A percentile compares a stretch with the other conserved stretches of the same genome.
Evolutionary conservation across 2,797 vertebrate genomes (phyloP).

Genomic region (Cygnus olor): DNA sequence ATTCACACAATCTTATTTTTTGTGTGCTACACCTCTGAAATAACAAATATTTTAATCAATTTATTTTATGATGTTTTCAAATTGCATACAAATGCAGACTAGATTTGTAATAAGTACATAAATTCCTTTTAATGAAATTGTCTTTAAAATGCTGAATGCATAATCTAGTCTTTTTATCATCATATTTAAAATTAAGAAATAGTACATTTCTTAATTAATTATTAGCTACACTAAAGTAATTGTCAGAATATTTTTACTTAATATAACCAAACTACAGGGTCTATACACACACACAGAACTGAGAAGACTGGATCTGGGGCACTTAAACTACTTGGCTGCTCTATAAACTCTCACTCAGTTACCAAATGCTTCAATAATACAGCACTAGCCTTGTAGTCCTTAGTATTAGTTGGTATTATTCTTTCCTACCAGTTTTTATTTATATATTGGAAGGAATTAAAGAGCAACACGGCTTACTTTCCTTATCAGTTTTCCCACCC

Average conservation of each 20-base stretch:
- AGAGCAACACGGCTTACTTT: background rate
- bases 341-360: background rate
- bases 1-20: background rate
- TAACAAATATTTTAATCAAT: constrained; percentile 3
- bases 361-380: background rate
- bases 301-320: background rate
- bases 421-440: background rate
- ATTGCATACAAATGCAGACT: background rate
- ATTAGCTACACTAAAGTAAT: background rate
- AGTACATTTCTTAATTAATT: background rate
- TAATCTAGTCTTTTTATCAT: background rate
- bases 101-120: background rate
- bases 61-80: background rate
- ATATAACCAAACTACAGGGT: background rate
- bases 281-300: background rate
- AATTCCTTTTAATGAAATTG: background rate
- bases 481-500: constrained; percentile 62
- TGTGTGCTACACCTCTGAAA: background rate
- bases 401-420: background rate
- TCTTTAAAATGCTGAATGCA: background rate
- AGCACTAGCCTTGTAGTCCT: background rate
- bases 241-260: background rate
- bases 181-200: background rate
- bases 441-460: background rate
- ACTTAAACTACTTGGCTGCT: background rate